Percentiles rank a stretch among this genome's conserved stretches.
phyloP scores from a whole-genome alignment of 2,797 vertebrate genomes.

The Alauda arvensis region DNA sequence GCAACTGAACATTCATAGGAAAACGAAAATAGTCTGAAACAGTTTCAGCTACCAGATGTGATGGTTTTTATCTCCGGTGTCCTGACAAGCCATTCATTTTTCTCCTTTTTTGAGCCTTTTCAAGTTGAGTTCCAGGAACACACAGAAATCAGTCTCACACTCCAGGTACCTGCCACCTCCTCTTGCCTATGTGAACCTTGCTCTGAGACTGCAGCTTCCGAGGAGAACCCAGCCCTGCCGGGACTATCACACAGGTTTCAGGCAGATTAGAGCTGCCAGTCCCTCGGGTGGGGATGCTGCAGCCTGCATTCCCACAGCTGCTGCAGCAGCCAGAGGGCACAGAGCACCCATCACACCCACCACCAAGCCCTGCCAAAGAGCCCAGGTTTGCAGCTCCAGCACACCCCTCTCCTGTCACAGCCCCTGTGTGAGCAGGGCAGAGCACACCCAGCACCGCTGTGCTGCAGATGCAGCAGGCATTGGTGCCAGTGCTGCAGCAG shows the following conservation, averaged over 20 bases:
- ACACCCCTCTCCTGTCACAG: neutral
- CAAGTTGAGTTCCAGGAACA: neutral
- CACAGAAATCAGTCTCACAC: neutral
- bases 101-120: neutral
- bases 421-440: neutral
- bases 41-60: neutral
- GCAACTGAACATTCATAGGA: neutral
- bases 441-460: rapidly evolving
- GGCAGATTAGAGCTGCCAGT: rapidly evolving
- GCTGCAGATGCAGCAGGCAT: neutral
- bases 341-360: neutral
- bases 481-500: neutral
- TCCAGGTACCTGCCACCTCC: neutral
- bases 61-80: neutral
- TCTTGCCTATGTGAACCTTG: neutral
- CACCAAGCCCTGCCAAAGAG: rapidly evolving
- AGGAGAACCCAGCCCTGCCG: neutral
- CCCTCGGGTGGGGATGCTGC: neutral
- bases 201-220: neutral
- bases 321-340: neutral
- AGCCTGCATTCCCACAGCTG: neutral
- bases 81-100: neutral
- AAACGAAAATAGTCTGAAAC: neutral
- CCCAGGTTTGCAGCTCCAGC: neutral
- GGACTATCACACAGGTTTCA: rapidly evolving